Evolutionary conservation across 2,888 invertebrate species (phyloP), one percentile per base, ranked within the genome.

Genomic region (Invenusta paracnida): DNA sequence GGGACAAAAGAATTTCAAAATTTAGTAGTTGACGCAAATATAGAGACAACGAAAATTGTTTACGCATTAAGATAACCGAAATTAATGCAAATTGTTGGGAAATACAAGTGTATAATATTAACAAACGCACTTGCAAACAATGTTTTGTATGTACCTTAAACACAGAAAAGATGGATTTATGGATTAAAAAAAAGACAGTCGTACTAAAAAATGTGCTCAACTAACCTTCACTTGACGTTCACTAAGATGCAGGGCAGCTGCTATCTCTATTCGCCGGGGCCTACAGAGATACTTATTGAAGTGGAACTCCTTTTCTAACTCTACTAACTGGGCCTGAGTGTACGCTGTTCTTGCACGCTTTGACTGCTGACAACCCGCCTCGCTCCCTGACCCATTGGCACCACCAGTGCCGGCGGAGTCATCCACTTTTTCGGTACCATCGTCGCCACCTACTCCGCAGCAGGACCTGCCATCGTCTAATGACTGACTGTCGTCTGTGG

Each of bases 251-350:
- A 98, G 94, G 90, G 96, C 96, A 93, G 97, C 97, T 89, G 97
- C 97, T 91, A 98, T 97, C 93, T 98, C 97, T 93, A 97, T 97
- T 92, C 97, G 94, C 93, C 97, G 94, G 93, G 97, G 94, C 92
- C 97, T 94, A 91, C 97, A 97, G 93, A 98, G 94, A 94, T 98
- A 98, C 92, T 97, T 95, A 93, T 97, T 97, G 94, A 96, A 97
- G 93, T 97, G 97, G 94, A 97, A 97, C 93, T 97, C 97, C 92
- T 97, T 97, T 93, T 97, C 97, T 93, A 97, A 93, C 93, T 97
- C 97, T 92, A 97, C 93, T 86, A 97, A 97, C 93, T 98, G 97
- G 94, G 97, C 97, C 92, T 97, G 94, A 89, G 97, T 97, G 93
- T 97, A 97, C 89, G 97, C 97, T 92, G 97, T 97, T 90, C 97